Base-by-base conservation (phyloP, 1,140 invertebrate species). In the Danaus melanippus region DNA sequence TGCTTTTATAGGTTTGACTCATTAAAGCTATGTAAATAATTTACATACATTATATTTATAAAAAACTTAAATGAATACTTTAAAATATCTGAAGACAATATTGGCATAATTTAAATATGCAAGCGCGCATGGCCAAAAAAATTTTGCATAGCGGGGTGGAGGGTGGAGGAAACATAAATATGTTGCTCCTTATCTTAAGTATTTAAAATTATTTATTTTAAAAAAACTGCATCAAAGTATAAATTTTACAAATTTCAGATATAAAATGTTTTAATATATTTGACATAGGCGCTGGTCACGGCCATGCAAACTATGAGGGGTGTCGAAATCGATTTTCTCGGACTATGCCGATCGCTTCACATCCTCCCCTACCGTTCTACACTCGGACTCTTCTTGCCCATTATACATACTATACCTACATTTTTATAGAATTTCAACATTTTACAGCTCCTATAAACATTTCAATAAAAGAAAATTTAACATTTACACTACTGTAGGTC, bases 271-370 rank as follows among this genome's bases (percentile, higher is more conserved):
- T 32, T 32, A 32, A 32, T 32, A 32, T 32, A 32, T 32, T 46
- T 21, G 48, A 53, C 40, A 46, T 42, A 46, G n/a, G 40, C 21
- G 43, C 41, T 55, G 53, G 58, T 60, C 58, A 60, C 48, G 53
- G 57, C 71, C 79, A 85, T 85, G 79, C 82, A 85, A 83, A 83
- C 82, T 83, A 85, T 83, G 74, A 79, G 78, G 79, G 79, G 77
- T 69, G 75, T 65, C 55, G 65, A 62, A 67, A 85, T 83, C 78
- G 82, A 85, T 85, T 83, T 82, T 79, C 74, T 85, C 76, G 75
- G 76, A 81, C 79, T 67, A 72, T 74, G 67, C 72, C 81, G 77
- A 82, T 82, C 71, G 72, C 76, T 79, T 75, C 74, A 76, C 71
- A 65, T 71, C 64, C 66, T 71, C 70, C 73, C 74, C 74, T 74